These are phyloP conservation scores for Hypselothyrea guttata DNA, from an alignment of 2,888 invertebrate genomes.

Conservation along the genomic window DNA sequence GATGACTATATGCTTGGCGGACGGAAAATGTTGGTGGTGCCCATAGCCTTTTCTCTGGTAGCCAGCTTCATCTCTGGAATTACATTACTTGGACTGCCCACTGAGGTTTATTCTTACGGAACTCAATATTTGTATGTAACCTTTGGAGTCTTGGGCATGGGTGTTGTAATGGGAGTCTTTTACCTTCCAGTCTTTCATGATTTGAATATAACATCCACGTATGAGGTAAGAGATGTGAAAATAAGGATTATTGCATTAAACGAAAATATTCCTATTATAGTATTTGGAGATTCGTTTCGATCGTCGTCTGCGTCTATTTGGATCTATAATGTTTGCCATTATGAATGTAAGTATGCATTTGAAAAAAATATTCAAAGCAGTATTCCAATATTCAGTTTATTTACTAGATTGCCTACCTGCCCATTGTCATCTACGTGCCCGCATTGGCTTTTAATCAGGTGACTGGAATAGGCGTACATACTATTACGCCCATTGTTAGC, in stretches of 20 bases:
- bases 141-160: slow-evolving; percentile 86
- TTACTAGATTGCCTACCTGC: slow-evolving; percentile 88
- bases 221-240: slow-evolving; percentile 87
- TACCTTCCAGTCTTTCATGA: slow-evolving; percentile 90
- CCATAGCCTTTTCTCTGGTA: slow-evolving; percentile 91
- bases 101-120: slow-evolving; percentile 91
- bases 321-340: slow-evolving; percentile 88
- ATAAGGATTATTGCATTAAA: background rate
- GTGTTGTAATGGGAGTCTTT: slow-evolving; percentile 86
- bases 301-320: slow-evolving; percentile 87
- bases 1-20: slow-evolving; percentile 91
- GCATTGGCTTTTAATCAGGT: slow-evolving; percentile 93
- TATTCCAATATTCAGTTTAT: background rate
- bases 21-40: slow-evolving; percentile 89
- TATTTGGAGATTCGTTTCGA: slow-evolving; percentile 89
- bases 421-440: slow-evolving; percentile 91
- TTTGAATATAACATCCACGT: slow-evolving; percentile 89
- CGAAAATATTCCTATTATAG: no score
- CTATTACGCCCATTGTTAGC: slow-evolving; percentile 92
- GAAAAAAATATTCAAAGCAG: background rate
- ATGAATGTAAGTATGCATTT: slow-evolving; percentile 85
- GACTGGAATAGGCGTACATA: slow-evolving; percentile 91
- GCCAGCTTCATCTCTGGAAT: slow-evolving; percentile 92
- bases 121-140: slow-evolving; percentile 88
- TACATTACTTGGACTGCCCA: slow-evolving; percentile 89